A percentile compares a stretch with the other conserved stretches of the same genome.
These are phyloP conservation scores for Piezodorus guildinii DNA, from an alignment of 1,140 invertebrate species.

Conservation along the genomic window DNA sequence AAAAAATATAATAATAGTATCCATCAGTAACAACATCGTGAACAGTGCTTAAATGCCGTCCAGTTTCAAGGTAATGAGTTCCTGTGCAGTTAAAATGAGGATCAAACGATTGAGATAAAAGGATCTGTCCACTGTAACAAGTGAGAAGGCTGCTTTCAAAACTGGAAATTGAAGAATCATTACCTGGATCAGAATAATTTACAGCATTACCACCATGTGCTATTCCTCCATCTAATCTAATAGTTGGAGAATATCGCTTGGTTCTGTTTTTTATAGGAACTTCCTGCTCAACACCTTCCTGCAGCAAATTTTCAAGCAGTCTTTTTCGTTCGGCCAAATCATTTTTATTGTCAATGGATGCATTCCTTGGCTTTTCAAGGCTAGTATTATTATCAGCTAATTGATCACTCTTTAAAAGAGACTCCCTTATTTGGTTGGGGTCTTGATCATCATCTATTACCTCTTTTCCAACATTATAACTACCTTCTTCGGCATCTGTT, in stretches of 20 bases:
- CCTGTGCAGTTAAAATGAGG: slow-evolving; percentile 50
- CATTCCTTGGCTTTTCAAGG: background rate
- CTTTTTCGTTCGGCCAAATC: background rate
- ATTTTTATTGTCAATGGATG: background rate
- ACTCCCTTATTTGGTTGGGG: background rate
- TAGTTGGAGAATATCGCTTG: slow-evolving; percentile 36
- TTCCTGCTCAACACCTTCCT: background rate
- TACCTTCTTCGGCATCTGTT: background rate
- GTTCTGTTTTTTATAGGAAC: slow-evolving; percentile 29
- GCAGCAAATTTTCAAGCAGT: background rate
- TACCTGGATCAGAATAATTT: slow-evolving; percentile 41
- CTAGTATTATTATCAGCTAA: background rate
- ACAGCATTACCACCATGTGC: slow-evolving; percentile 58
- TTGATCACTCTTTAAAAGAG: background rate
- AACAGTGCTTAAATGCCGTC: slow-evolving; percentile 44
- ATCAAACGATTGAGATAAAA: slow-evolving; percentile 54
- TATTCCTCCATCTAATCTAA: slow-evolving; percentile 52
- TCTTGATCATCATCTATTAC: background rate
- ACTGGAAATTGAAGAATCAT: slow-evolving; percentile 56
- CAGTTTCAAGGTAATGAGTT: slow-evolving; percentile 51
- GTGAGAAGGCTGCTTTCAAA: slow-evolving; percentile 60
- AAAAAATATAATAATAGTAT: slow-evolving; percentile 80
- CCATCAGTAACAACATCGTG: slow-evolving; percentile 59
- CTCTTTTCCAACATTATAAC: slow-evolving; percentile 6
- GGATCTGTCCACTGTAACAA: slow-evolving; percentile 59